phyloP scores from a whole-genome alignment of 2,797 vertebrate genomes.

The Lophotriccus pileatus region DNA sequence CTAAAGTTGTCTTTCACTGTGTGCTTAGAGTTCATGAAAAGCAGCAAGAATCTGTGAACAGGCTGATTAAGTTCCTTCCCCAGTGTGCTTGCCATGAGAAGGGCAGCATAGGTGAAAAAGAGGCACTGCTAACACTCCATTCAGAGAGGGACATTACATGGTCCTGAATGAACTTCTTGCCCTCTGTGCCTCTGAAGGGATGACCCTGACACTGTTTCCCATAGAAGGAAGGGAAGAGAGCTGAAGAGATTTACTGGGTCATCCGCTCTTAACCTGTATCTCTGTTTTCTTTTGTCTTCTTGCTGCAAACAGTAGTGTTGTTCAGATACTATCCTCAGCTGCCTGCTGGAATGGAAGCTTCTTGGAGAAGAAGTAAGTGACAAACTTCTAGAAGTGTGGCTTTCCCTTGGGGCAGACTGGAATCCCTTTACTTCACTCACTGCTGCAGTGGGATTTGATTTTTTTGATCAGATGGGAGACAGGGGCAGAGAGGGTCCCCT shows the following conservation, averaged over 20 bases:
- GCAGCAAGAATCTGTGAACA: neutral
- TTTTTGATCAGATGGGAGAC: neutral
- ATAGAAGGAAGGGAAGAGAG: neutral
- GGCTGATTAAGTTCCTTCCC: neutral
- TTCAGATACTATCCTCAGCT: constrained; percentile 91
- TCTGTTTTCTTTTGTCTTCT: constrained; percentile 17
- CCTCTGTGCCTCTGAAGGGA: neutral
- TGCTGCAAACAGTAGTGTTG: constrained; percentile 81
- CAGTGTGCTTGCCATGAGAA: neutral
- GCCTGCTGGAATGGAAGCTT: constrained; percentile 99
- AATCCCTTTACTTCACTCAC: neutral
- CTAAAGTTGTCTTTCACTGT: neutral
- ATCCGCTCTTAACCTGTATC: neutral
- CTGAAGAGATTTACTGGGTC: neutral
- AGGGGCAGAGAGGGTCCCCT: neutral
- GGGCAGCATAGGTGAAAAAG: neutral
- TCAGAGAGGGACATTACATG: neutral
- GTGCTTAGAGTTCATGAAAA: neutral
- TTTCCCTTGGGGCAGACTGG: neutral
- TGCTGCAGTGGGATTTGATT: neutral
- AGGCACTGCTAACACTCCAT: neutral
- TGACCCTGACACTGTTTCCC: neutral
- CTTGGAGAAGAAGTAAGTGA: constrained; percentile 91
- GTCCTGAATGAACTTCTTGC: neutral
- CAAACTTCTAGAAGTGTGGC: neutral